These are phyloP conservation scores for Pantelozetes paolii DNA, from an alignment of 2,888 invertebrate species.

Conservation along the genomic window DNA sequence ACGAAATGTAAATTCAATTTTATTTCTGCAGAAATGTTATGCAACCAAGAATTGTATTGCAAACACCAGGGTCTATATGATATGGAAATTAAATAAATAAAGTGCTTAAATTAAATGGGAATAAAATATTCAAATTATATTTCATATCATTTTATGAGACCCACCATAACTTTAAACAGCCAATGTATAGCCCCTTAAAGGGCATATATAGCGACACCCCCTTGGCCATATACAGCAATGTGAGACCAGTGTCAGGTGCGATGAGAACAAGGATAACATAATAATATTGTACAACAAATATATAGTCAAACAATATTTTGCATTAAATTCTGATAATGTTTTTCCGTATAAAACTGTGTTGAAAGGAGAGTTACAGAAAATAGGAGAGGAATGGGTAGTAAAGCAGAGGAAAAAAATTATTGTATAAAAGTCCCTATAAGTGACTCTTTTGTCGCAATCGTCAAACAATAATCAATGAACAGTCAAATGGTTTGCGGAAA, in stretches of 20 bases:
- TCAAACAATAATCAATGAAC: constrained; percentile 24
- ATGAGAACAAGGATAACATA: constrained; percentile 3
- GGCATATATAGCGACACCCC: not conserved
- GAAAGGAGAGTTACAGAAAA: no score
- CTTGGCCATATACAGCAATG: not conserved
- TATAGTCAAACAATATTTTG: not conserved
- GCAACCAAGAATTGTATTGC: no score
- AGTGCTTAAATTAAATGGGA: no score
- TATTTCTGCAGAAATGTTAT: no score
- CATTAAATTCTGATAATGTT: not conserved
- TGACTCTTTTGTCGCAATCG: not conserved
- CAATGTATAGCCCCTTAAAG: no score
- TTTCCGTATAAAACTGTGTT: not conserved
- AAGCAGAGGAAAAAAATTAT: not conserved
- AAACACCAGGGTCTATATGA: no score
- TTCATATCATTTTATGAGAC: no score
- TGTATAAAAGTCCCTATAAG: no score
- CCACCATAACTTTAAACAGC: no score
- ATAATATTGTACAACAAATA: not conserved
- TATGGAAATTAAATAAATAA: no score
- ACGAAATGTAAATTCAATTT: not conserved
- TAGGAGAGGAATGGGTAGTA: no score
- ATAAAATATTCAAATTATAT: no score
- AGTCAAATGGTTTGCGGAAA: not conserved
- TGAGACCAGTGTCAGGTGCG: constrained; percentile 32